Conservation (phyloP, 2,888 invertebrate genomes). For the Drosophila aldrichi region DNA sequence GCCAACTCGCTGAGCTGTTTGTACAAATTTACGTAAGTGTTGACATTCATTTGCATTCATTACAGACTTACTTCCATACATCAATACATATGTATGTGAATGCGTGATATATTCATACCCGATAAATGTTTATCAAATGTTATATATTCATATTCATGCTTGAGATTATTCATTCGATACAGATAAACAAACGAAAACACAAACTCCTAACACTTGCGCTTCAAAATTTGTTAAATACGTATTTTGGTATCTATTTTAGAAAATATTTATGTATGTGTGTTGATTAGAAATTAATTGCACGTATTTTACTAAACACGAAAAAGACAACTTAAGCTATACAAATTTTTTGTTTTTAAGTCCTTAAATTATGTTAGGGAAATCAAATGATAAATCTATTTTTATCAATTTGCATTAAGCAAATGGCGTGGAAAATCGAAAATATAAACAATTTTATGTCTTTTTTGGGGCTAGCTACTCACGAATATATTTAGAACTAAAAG, state of each 20-base stretch:
- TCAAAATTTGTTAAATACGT: constrained; percentile 10
- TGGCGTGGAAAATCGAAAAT: too few species aligned
- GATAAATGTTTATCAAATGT: constrained; percentile 9
- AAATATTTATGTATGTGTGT: neutral
- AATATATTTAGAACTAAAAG: too few species aligned
- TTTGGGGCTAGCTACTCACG: too few species aligned
- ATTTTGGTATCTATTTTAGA: neutral
- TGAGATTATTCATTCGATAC: constrained; percentile 19
- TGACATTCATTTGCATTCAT: constrained; percentile 23
- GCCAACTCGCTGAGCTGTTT: constrained; percentile 49
- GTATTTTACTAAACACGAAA: neutral
- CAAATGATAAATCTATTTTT: too few species aligned
- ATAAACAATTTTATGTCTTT: too few species aligned
- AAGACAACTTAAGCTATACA: too few species aligned
- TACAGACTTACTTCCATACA: neutral
- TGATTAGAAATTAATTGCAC: neutral
- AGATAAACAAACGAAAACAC: constrained; percentile 15
- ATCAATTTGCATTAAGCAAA: too few species aligned
- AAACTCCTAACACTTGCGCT: constrained; percentile 43
- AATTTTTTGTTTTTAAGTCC: too few species aligned
- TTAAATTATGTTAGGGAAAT: too few species aligned
- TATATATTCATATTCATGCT: constrained; percentile 31
- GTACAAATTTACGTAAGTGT: constrained; percentile 69
- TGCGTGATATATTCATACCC: constrained; percentile 5
- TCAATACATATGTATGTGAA: constrained; percentile 20